Conservation (phyloP, 2,797 vertebrate species). For the Dromococcyx pavoninus region DNA sequence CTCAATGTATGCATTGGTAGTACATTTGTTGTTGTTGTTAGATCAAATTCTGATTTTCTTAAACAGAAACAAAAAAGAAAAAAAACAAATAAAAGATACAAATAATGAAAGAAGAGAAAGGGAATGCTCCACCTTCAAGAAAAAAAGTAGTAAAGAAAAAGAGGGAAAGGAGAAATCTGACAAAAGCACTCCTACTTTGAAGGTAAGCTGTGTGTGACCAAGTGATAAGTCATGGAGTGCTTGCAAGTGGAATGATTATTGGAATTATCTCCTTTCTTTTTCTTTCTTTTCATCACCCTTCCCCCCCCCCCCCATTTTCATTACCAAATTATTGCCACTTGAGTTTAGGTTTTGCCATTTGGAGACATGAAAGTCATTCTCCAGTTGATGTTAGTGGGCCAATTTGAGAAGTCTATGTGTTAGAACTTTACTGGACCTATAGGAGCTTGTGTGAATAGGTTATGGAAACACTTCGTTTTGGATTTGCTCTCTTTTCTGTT, state of each 20-base stretch:
- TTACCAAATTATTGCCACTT: neutral
- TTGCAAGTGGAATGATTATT: neutral
- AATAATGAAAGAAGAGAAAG: constrained; percentile 82
- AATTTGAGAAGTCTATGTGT: neutral
- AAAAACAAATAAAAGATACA: constrained; percentile 81
- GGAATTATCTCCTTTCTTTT: neutral
- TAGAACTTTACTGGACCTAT: neutral
- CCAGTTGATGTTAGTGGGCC: neutral
- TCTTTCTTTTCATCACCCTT: too few species aligned
- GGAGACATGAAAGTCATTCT: neutral
- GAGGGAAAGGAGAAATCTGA: constrained; percentile 80
- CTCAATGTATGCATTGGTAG: neutral
- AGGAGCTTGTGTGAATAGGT: neutral
- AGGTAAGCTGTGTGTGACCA: constrained; percentile 71
- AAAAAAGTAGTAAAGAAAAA: constrained; percentile 85
- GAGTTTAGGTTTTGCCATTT: neutral
- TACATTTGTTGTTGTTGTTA: neutral
- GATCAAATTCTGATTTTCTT: neutral
- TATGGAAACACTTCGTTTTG: neutral
- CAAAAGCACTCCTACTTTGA: constrained; percentile 69
- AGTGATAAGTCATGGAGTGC: neutral
- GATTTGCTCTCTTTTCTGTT: neutral
- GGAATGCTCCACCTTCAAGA: constrained; percentile 84
- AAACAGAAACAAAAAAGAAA: constrained; percentile 89
- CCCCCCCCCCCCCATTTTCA: neutral